A percentile compares a stretch with the other conserved stretches of the same genome.
phyloP scores from a whole-genome alignment of 1,140 invertebrate species.

The Oreohelix idahoensis region DNA sequence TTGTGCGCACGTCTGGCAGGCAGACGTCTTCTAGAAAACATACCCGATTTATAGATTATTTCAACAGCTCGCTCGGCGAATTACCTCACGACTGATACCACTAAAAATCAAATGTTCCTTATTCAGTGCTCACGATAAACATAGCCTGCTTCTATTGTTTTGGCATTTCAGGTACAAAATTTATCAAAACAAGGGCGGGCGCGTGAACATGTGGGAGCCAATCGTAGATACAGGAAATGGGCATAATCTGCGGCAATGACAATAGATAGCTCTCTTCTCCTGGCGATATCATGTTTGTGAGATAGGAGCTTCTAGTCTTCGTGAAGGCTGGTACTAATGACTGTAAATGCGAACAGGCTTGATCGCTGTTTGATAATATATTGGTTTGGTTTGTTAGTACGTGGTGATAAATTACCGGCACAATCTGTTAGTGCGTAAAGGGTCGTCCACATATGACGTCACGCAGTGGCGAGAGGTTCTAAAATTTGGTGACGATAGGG shows the following conservation, averaged over 20 bases:
- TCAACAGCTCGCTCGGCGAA: constrained; percentile 5
- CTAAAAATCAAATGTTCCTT: constrained; percentile 4
- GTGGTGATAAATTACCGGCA: not conserved
- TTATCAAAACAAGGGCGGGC: constrained; percentile 10
- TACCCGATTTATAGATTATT: not conserved
- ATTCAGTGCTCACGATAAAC: not conserved
- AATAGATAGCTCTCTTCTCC: not conserved
- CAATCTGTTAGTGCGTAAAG: too few relatives aligned
- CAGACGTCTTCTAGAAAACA: not conserved
- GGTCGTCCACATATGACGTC: too few relatives aligned
- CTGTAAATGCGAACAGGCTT: not conserved
- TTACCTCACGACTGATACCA: not conserved
- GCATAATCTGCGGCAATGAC: not conserved
- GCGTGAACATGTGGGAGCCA: not conserved
- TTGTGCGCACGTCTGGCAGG: not conserved
- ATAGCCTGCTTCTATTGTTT: constrained; percentile 4
- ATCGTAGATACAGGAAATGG: not conserved
- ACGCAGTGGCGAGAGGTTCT: too few relatives aligned
- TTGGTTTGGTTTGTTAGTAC: not conserved
- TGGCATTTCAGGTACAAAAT: constrained; percentile 17
- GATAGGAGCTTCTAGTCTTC: not conserved
- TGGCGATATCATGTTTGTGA: not conserved
- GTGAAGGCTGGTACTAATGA: not conserved
- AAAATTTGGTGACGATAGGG: too few relatives aligned
- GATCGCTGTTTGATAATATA: not conserved